Base-by-base conservation (phyloP, 2,113 vertebrate species). In the Sapajus apella region DNA sequence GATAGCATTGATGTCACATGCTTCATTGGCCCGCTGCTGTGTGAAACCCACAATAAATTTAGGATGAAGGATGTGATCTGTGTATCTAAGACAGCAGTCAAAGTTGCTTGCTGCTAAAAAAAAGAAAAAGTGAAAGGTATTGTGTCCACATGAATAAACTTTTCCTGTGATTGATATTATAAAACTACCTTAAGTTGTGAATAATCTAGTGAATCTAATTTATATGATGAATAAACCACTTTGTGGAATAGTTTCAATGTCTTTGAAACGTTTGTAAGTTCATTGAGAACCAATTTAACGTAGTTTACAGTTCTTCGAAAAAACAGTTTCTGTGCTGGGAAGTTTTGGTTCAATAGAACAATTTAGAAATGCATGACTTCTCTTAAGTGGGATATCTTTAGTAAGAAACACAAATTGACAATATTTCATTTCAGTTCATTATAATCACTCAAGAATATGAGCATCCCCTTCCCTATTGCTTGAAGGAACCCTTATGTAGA, bases 11-110 rank as follows among this genome's bases (percentile, higher is more conserved):
- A 99, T 99, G 64, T 99, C 98, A 0, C 99, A 99, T 35, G 97
- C 98, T 95, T 99, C 99, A 1, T 95, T 84, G 11, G 98, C 91
- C 45, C 95, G 73, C 93, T 99, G 99, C 47, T 96, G 96, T 0
- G 93, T 95, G 66, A 98, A 99, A 17, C 98, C 97, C 72, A 81
- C 85, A 0, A 99, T 90, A 17, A 1, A 40, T 83, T 1, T n/a
- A 0, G 4, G 23, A 20, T 23, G 96, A 83, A 98, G 6, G 0
- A 30, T 6, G 0, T 0, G 32, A 40, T 95, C 92, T 79, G 77
- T 98, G 20, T 99, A 98, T 10, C 83, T 82, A 30, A 99, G 98
- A 87, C 99, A 99, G 77, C 98, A 99, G 2, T 99, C 98, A 40
- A 98, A 98, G 95, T 90, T 98, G 95, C 95, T 98, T 94, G 98